Evolutionary conservation across 2,113 vertebrate species (phyloP), one percentile per base, ranked within the genome.

Genomic region (Elaphurus davidianus): DNA sequence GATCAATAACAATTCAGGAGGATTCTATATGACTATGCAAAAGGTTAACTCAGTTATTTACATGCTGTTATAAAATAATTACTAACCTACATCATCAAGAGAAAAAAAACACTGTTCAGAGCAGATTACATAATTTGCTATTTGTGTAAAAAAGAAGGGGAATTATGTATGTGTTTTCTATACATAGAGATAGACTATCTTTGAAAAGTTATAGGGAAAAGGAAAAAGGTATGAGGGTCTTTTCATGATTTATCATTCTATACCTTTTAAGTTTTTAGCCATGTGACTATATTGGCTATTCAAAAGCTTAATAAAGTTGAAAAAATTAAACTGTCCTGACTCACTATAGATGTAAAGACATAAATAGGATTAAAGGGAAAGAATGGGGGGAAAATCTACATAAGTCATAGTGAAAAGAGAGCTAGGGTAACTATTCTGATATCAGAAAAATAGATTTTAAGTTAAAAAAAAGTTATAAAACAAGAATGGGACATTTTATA

Each of bases 311-410:
- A 82, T 82, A 52, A 52, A 82, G 30, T 82, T 82, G 19, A 82
- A 52, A 82, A 52, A 52, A 82, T 33, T 81, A 81, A 82, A 52
- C 30, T 52, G 1, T 1, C 79, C 47, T 82, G 47, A 82, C 79
- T 81, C 17, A 2, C 16, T 12, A 12, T 82, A 82, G 47, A n/a
- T 17, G 6, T 23, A 33, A 79, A 11, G 45, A 50, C 45, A 82
- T 12, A 82, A 13, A n/a, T 82, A 52, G 11, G 17, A n/a, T 23
- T 30, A 82, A 52, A 82, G 17, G 10, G 47, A 82, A 82, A 82
- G 30, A 52, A 23, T 33, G 30, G 47, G 16, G 5, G 2, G 5
- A 30, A 47, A 3, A 52, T 50, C 16, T 50, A 7, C 6, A 0
- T 52, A 52, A 82, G 10, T 52, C 47, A 50, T 79, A 82, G 6